Base-by-base conservation (phyloP, 2,888 invertebrate genomes). In the Oligia fasciuncula region DNA sequence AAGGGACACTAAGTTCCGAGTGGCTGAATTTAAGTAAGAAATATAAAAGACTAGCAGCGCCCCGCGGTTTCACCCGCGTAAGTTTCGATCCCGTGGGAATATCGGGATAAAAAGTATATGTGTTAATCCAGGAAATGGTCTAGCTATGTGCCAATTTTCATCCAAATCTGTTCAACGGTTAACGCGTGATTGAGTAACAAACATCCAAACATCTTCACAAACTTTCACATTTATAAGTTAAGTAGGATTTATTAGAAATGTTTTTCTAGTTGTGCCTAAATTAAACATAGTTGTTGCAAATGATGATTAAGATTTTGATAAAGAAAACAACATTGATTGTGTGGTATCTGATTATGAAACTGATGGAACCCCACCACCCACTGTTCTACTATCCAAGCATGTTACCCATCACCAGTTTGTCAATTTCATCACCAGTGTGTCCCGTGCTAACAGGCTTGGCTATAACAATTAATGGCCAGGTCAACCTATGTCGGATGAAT, bases 391-490 rank as follows among this genome's bases (percentile, higher is more conserved):
- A 46, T 60, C 5, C 11, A 62, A 54, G 11, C 4, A 4, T 19
- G 23, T 8, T 19, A 60, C 8, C 11, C 4, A 57, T 23, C 29
- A 60, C n/a, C n/a, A 63, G 87, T 74, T 92, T 77, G 91, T 93
- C 88, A 93, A 89, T 90, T 88, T 88, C 88, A 57, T 76, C 80
- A 87, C 40, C 85, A 73, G 88, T 89, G 79, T 87, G 90, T 89
- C 90, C 43, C 85, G 81, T 17, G 84, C 87, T 91, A 92, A 92
- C 92, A 91, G 90, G 90, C 91, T 89, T 90, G 92, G 92, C 93
- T 92, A 94, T 94, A 95, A 95, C 95, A 95, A 96, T 96, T 96
- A 95, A 95, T 94, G 94, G 93, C 49, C 91, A 91, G 95, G 94
- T 94, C 94, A 95, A 93, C 92, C 93, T 92, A 93, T 92, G 93